Evolutionary conservation across 2,797 vertebrate species (phyloP), one percentile per base, ranked within the genome.

Genomic region (Amblyopsis hoosieri): DNA sequence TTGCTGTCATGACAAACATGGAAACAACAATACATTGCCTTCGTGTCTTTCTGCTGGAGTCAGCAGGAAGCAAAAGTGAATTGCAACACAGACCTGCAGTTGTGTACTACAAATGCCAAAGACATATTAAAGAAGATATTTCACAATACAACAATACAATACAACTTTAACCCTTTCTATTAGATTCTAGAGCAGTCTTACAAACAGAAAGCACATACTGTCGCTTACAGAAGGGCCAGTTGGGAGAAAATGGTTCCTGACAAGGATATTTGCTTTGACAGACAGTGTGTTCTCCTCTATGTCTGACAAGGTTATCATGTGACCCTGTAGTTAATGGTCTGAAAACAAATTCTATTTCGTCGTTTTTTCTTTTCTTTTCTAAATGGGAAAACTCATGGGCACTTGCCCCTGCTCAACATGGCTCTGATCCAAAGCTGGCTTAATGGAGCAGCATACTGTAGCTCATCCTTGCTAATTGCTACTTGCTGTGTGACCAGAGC

Each of bases 301-400:
- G 52, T 60, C 52, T 51, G 51, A 53, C 60, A 53, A 68, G 61
- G 71, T 68, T 61, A 57, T 13, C 13, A 8, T 33, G 53, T n/a
- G n/a, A 14, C 42, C 65, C 33, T 49, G 8, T 8, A 53, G 57
- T 23, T 54, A 68, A 67, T 37, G 33, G 46, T 59, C n/a, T 37
- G 56, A 14, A 31, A 31, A 19, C 50, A 63, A 45, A 50, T 5
- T 52, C 17, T 42, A 19, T 7, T 19, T 10, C 12, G 4, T 33
- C 7, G 33, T 37, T 37, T 37, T 37, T 37, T 37, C 8, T 37
- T 37, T 37, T 37, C 8, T 37, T 37, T 37, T 37, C 14, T 19
- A 68, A 54, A 57, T 29, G 45, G 45, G 56, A 64, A 55, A 60
- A 46, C 33, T 5, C 42, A 57, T 15, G n/a, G 15, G 55, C 14